These are phyloP conservation scores for Coelinius sp. DNA, from an alignment of 2,888 invertebrate genomes.

Conservation along the genomic window DNA sequence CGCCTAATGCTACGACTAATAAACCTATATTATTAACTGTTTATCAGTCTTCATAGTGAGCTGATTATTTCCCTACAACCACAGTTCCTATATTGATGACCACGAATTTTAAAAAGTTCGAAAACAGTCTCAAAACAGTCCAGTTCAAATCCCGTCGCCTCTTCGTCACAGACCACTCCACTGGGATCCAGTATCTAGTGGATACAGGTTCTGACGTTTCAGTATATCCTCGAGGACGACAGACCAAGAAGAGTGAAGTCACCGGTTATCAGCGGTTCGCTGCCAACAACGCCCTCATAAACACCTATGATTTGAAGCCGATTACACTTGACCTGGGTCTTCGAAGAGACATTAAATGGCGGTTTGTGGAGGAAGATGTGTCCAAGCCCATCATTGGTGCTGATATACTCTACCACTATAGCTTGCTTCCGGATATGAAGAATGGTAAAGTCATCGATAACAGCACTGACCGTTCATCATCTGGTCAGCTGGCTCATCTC, in stretches of 20 bases:
- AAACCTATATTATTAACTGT: no score
- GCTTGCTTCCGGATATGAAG: no score
- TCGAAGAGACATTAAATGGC: constrained; percentile 55
- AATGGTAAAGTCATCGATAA: not conserved
- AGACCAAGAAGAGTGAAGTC: not conserved
- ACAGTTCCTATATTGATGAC: no score
- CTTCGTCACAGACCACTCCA: not conserved
- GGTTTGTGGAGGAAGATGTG: constrained; percentile 59
- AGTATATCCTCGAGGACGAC: not conserved
- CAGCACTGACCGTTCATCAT: not conserved
- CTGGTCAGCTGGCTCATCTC: no score
- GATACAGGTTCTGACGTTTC: constrained; percentile 6
- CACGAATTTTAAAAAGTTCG: no score
- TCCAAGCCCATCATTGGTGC: constrained; percentile 60
- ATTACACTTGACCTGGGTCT: constrained; percentile 55
- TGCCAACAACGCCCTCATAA: constrained; percentile 58
- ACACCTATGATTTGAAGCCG: constrained; percentile 53
- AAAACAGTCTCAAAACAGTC: no score
- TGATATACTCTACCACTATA: constrained; percentile 47
- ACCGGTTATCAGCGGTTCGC: constrained; percentile 37
- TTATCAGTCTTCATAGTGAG: no score
- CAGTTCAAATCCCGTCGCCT: not conserved
- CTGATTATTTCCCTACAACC: no score
- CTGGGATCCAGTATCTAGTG: not conserved
- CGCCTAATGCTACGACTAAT: no score